These are phyloP conservation scores for Mycetomoellerius zeteki DNA, from an alignment of 1,140 invertebrate species.

Conservation along the genomic window DNA sequence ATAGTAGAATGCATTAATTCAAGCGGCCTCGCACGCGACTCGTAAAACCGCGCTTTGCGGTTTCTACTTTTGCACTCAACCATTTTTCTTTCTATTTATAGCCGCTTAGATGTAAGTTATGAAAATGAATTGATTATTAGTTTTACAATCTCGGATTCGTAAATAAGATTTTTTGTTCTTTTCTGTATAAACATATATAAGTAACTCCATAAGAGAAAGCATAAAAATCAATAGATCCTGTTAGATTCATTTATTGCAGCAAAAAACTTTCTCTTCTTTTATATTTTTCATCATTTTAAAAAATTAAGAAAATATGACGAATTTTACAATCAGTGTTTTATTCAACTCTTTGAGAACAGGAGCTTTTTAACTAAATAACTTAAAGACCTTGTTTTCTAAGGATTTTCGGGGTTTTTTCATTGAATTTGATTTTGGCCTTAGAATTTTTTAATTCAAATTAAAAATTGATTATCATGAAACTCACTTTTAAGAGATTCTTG, in stretches of 20 bases:
- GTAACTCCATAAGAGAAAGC: not conserved
- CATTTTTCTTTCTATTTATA: conserved; percentile 27
- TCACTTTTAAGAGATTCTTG: no score
- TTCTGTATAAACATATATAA: not conserved
- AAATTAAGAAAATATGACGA: not conserved
- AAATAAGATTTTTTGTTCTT: not conserved
- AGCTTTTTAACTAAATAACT: no score
- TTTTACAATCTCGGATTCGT: not conserved
- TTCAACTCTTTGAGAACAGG: no score
- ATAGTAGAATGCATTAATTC: conserved; percentile 18
- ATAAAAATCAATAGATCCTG: not conserved
- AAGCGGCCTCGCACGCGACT: not conserved
- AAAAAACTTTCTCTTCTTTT: not conserved
- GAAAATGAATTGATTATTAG: not conserved
- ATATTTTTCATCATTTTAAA: not conserved
- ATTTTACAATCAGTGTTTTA: not conserved
- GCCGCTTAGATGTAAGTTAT: not conserved
- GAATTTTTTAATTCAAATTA: no score
- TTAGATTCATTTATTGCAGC: not conserved
- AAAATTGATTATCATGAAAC: no score
- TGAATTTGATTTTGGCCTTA: no score
- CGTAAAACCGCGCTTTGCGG: conserved; percentile 31
- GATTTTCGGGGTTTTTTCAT: no score
- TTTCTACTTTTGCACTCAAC: not conserved
- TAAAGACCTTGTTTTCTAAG: no score